Evolutionary conservation across 2,888 invertebrate species (phyloP), one percentile per base, ranked within the genome.

Genomic region (Acanthosepion lycidas): DNA sequence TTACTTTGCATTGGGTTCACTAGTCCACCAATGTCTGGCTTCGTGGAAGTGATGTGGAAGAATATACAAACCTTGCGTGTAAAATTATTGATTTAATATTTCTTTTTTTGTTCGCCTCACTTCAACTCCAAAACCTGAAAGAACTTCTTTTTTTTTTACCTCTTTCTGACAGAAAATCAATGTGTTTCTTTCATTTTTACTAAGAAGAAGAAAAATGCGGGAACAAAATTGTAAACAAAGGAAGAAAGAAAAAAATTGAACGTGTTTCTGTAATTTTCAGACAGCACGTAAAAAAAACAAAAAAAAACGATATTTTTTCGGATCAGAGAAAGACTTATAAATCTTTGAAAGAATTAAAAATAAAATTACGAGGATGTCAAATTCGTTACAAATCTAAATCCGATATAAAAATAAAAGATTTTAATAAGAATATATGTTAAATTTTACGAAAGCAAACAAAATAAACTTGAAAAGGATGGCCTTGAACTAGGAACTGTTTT

Each of bases 321-420:
- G 78, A 78, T 78, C n/a, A 78, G n/a, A n/a, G n/a, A n/a, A 78
- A 78, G 12, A 15, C 78, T n/a, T 18, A 33, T 78, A 78, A 78
- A 78, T n/a, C 78, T 78, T 12, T 33, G 9, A 78, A 78, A 78
- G 78, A 78, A 78, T 78, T 78, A 78, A 78, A 78, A n/a, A 78
- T 78, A 78, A n/a, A 78, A 78, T 78, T 18, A n/a, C 78, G 78
- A 78, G 78, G 78, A 78, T 78, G 78, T 78, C 78, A 78, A 78
- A 78, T n/a, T 78, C 18, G 78, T 78, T 33, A 78, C 78, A 33
- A 78, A n/a, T n/a, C 78, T n/a, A n/a, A 78, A 78, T 78, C 78
- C 78, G n/a, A n/a, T 33, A 12, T 3, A 33, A 78, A 78, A 64
- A 26, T 8, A 78, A 12, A 78, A 78, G 8, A 3, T 78, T 78